A percentile compares a stretch with the other conserved stretches of the same genome.
phyloP scores from a whole-genome alignment of 2,888 invertebrate species.

The Drosophila pseudotalamancana region DNA sequence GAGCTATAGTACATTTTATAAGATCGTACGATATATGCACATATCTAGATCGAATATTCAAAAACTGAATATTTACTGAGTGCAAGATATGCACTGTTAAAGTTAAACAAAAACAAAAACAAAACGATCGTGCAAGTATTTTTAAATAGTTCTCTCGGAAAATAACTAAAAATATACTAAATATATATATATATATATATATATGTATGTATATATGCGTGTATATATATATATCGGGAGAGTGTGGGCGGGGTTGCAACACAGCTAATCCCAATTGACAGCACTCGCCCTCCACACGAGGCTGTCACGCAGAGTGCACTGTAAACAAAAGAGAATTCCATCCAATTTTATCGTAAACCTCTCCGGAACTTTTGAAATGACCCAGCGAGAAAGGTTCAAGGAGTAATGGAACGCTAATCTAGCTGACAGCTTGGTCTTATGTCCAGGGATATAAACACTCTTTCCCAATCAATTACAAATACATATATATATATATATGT shows the following conservation, averaged over 20 bases:
- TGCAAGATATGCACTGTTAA: constrained; percentile 7
- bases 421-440: not conserved
- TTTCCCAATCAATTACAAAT: not conserved
- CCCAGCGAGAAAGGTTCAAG: constrained; percentile 25
- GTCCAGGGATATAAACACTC: not conserved
- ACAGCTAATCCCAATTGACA: constrained; percentile 9
- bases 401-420: not conserved
- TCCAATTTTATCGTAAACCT: constrained; percentile 20
- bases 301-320: constrained; percentile 1
- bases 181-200: not conserved
- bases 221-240: no score
- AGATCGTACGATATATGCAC: no score
- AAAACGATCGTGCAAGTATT: constrained; percentile 16
- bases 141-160: constrained; percentile 14
- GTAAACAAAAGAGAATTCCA: not conserved
- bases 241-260: not conserved
- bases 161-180: constrained; percentile 27
- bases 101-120: not conserved
- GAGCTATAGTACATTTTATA: not conserved
- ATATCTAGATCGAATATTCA: not conserved
- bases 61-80: not conserved
- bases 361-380: constrained; percentile 9
- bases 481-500: not conserved
- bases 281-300: constrained; percentile 6
- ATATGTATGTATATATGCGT: not conserved